Evolutionary conservation across 1,140 invertebrate genomes (phyloP), one percentile per base, ranked within the genome.

Genomic region (Antheraea pernyi): DNA sequence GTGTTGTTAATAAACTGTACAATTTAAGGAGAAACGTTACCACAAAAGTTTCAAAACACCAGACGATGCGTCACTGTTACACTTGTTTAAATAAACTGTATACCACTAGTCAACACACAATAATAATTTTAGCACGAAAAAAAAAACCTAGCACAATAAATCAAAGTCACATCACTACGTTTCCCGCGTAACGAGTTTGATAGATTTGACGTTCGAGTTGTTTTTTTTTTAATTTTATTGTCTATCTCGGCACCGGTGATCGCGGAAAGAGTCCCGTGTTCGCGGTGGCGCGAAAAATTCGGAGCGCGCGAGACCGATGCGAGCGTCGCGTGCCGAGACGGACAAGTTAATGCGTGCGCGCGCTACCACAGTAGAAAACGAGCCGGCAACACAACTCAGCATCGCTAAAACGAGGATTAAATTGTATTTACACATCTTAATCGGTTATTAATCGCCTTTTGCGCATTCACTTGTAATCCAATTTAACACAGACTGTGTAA

Each of bases 261-360:
- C 58, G 61, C 76, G 78, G 70, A 75, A 81, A 76, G 76, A 59
- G 53, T 59, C 68, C 39, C 2, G 39, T 42, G 79, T 82, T 82
- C 79, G 82, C 83, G 80, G 67, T 76, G 76, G 77, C 84, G 85
- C 81, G 85, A 82, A 85, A 81, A 75, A 81, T 81, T 79, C 77
- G 69, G 76, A 76, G 80, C 84, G 83, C 83, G 80, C 74, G 22
- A 61, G 59, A 74, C 68, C 70, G 81, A 81, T 76, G 78, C 86
- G 88, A 81, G 86, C 86, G 85, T 85, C 85, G 88, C 86, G 88
- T 89, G 86, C 81, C 65, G 69, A 75, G 78, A 68, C 79, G 77
- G 59, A 67, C 70, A 72, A 80, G 80, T 83, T 72, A 86, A 85
- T 88, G 85, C 82, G 78, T 81, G 80, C 68, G 70, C 74, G 39